phyloP scores from a whole-genome alignment of 2,113 vertebrate species.

The Lanius collurio region DNA sequence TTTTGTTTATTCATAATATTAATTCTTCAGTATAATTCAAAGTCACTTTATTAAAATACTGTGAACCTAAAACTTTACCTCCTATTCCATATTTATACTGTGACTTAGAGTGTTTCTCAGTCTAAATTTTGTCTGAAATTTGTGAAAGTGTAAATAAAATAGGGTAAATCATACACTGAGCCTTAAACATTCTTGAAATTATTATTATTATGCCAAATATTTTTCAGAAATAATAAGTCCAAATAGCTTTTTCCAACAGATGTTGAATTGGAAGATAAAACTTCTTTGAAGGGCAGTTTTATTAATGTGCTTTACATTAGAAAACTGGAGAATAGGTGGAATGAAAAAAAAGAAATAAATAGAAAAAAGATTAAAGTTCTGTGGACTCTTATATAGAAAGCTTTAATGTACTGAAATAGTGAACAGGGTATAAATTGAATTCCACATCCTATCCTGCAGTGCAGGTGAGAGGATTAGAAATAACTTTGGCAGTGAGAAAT shows the following conservation, averaged over 20 bases:
- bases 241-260: background rate
- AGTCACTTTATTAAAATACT: background rate
- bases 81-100: background rate
- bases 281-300: background rate
- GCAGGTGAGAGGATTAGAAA: background rate
- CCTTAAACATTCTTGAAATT: background rate
- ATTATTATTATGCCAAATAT: background rate
- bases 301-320: background rate
- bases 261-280: background rate
- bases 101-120: background rate
- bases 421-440: background rate
- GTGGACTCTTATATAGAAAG: rapidly evolving
- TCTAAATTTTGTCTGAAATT: background rate
- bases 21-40: background rate
- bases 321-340: background rate
- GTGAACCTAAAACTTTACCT: background rate
- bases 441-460: background rate
- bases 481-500: background rate
- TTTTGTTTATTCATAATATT: background rate
- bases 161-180: rapidly evolving
- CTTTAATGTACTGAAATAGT: background rate
- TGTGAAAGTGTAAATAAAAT: background rate
- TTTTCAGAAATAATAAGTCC: background rate
- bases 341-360: background rate
- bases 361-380: background rate